Evolutionary conservation across 2,113 vertebrate species (phyloP).

Genomic region (Noctilio leporinus): DNA sequence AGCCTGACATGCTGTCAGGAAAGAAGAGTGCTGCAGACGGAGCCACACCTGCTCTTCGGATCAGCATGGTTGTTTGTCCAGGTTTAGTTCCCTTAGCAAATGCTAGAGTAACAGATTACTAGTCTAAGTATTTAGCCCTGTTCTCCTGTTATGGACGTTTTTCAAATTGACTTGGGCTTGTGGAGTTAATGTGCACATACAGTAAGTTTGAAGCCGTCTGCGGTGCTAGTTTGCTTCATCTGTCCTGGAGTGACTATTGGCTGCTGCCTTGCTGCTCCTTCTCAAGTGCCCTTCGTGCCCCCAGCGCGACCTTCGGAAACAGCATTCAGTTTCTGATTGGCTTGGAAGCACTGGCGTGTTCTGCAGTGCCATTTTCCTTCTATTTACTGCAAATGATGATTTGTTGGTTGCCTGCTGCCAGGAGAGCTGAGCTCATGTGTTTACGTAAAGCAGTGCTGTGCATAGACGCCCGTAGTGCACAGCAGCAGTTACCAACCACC

Average conservation of each 20-base stretch:
- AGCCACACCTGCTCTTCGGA: neutral
- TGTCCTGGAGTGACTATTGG: neutral
- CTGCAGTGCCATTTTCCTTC: conserved; percentile 43
- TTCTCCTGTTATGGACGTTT: neutral
- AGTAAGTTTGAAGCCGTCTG: neutral
- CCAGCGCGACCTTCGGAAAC: conserved; percentile 6
- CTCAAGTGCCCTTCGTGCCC: neutral
- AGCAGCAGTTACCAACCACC: neutral
- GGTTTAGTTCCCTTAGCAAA: neutral
- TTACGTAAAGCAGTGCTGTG: conserved; percentile 16
- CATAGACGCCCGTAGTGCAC: neutral
- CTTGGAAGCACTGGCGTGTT: conserved; percentile 46
- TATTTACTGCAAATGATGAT: conserved; percentile 59
- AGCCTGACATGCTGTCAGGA: neutral
- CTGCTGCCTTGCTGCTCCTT: neutral
- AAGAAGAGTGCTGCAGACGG: neutral
- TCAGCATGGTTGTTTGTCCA: neutral
- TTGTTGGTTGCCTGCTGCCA: conserved; percentile 54
- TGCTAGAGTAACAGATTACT: neutral
- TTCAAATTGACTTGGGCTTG: neutral
- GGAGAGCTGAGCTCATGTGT: conserved; percentile 58
- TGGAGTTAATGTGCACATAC: neutral
- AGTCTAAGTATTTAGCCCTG: neutral
- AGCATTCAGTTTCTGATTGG: conserved; percentile 38
- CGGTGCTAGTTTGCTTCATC: neutral